These are phyloP conservation scores for Hylia prasina DNA, from an alignment of 2,113 vertebrate species.

Conservation along the genomic window DNA sequence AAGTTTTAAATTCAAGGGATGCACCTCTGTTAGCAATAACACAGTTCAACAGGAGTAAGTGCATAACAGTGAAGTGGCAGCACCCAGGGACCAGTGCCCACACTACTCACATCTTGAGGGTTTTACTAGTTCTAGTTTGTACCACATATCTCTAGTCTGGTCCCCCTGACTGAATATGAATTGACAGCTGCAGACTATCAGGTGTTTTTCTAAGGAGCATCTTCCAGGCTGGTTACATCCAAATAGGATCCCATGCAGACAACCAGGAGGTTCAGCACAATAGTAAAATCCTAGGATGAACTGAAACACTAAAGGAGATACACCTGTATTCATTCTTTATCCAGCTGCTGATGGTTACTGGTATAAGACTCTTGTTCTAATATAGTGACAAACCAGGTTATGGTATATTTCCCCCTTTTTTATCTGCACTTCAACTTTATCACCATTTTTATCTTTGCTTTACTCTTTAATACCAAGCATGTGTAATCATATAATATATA, in stretches of 20 bases:
- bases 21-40: neutral
- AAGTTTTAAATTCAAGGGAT: neutral
- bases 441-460: neutral
- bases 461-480: neutral
- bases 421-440: neutral
- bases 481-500: neutral
- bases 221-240: neutral
- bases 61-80: neutral
- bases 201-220: neutral
- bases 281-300: neutral
- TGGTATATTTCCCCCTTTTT: neutral
- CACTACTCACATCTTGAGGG: neutral
- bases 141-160: neutral
- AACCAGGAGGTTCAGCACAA: neutral
- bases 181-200: neutral
- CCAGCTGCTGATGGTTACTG: neutral
- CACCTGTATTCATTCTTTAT: neutral
- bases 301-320: neutral
- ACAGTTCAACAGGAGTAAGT: rapidly evolving
- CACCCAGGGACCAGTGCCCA: neutral
- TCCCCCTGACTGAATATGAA: neutral
- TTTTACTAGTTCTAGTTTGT: neutral
- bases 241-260: neutral
- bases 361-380: neutral
- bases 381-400: neutral